Conservation (phyloP, 2,797 vertebrate species). For the Parauchenoglanis ngamensis region DNA sequence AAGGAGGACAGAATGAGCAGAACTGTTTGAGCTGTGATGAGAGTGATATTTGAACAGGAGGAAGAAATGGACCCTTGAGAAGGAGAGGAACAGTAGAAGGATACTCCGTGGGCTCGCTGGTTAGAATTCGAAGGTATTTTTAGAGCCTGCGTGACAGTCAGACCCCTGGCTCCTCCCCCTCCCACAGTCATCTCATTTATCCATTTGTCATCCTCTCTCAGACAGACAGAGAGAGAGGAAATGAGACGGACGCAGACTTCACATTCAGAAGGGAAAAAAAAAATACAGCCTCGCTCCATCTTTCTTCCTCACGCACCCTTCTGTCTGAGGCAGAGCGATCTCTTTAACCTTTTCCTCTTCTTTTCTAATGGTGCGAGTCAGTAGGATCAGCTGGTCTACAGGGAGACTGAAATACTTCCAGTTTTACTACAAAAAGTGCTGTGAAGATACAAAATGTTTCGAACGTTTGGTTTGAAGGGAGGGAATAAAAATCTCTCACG, state of each 20-base stretch:
- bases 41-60: neutral
- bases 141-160: slow-evolving; percentile 16
- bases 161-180: slow-evolving; percentile 1
- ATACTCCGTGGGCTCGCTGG: slow-evolving; percentile 1
- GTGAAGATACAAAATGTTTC: neutral
- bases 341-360: slow-evolving; percentile 41
- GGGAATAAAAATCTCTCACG: neutral
- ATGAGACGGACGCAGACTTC: neutral
- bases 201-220: slow-evolving; percentile 16
- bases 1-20: neutral
- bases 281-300: neutral
- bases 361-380: neutral
- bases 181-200: slow-evolving; percentile 20
- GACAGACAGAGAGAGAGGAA: neutral
- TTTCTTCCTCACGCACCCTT: neutral
- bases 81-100: neutral
- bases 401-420: neutral
- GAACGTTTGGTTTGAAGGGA: neutral
- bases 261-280: neutral
- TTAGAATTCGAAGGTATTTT: slow-evolving; percentile 34
- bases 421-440: neutral
- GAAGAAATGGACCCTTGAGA: neutral
- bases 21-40: neutral
- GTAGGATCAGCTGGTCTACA: neutral
- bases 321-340: slow-evolving; percentile 1